A percentile compares a stretch with the other conserved stretches of the same genome.
These are phyloP conservation scores for Alfaro cultratus DNA, from an alignment of 2,797 vertebrate species.

Conservation along the genomic window DNA sequence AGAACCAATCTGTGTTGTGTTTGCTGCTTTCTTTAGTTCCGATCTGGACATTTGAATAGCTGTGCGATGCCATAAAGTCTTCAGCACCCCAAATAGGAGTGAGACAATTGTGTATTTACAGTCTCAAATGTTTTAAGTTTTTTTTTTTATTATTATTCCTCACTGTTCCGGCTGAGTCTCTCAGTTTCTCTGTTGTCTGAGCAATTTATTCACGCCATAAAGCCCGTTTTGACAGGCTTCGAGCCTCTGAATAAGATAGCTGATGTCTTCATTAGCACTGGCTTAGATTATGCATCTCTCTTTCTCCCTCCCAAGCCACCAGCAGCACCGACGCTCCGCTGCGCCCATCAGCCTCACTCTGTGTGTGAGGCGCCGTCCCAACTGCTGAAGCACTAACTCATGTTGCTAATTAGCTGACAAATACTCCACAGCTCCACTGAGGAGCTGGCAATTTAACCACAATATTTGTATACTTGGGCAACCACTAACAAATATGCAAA, in stretches of 20 bases:
- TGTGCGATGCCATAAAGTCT: constrained; percentile 45
- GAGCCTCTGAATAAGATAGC: constrained; percentile 50
- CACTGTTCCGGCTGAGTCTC: constrained; percentile 31
- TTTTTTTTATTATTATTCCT: not conserved
- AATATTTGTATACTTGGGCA: constrained; percentile 46
- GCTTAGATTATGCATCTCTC: constrained; percentile 48
- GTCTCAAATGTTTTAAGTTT: constrained; percentile 23
- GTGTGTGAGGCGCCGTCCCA: constrained; percentile 56
- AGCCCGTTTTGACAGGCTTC: constrained; percentile 54
- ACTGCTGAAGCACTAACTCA: constrained; percentile 69
- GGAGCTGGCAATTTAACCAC: constrained; percentile 47
- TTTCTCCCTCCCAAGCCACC: constrained; percentile 41
- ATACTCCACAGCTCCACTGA: constrained; percentile 53
- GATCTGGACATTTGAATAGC: constrained; percentile 57
- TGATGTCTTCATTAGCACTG: constrained; percentile 74
- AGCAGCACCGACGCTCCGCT: constrained; percentile 59
- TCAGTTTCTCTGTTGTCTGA: constrained; percentile 36
- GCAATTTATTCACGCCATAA: constrained; percentile 41
- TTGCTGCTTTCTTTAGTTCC: constrained; percentile 52
- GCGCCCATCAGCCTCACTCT: constrained; percentile 72
- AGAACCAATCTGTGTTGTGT: constrained; percentile 58
- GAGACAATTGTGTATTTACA: constrained; percentile 53
- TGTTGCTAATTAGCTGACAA: constrained; percentile 80
- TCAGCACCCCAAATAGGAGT: constrained; percentile 21
- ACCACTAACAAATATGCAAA: constrained; percentile 19